These are phyloP conservation scores for Drosophila bunnanda DNA, from an alignment of 2,888 invertebrate species.

Conservation along the genomic window DNA sequence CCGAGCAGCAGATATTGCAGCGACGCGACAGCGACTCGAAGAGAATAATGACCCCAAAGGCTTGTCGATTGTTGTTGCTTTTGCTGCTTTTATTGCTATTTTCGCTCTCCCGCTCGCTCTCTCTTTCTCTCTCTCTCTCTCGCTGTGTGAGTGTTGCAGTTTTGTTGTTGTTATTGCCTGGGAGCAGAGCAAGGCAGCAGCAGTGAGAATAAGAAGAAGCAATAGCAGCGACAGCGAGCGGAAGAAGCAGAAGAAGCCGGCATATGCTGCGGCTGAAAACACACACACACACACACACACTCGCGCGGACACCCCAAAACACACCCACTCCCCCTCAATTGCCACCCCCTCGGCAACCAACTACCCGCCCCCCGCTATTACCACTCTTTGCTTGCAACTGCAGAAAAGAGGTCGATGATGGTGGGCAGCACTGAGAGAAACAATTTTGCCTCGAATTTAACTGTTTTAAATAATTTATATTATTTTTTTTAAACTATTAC, in stretches of 20 bases:
- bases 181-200: conserved; percentile 66
- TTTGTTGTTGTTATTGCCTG: conserved; percentile 56
- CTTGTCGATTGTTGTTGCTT: conserved; percentile 70
- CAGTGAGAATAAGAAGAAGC: conserved; percentile 53
- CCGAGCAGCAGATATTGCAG: conserved; percentile 58
- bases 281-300: conserved; percentile 10
- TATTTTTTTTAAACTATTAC: no score
- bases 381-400: conserved; percentile 57
- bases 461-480: no score
- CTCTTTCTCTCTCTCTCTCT: conserved; percentile 21
- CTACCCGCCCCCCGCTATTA: conserved; percentile 30
- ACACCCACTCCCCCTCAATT: conserved; percentile 19
- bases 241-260: conserved; percentile 79
- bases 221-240: conserved; percentile 69
- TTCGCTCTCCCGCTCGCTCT: conserved; percentile 56
- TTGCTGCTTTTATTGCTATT: conserved; percentile 76
- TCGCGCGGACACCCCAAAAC: conserved; percentile 22
- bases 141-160: conserved; percentile 33
- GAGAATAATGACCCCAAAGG: conserved; percentile 85
- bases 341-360: conserved; percentile 22
- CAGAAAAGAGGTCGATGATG: conserved; percentile 81
- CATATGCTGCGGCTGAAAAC: conserved; percentile 76
- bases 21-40: conserved; percentile 74
- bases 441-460: no score
- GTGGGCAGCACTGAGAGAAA: conserved; percentile 61